These are phyloP conservation scores for Enoplosus armatus DNA, from an alignment of 2,797 vertebrate species.

Conservation along the genomic window DNA sequence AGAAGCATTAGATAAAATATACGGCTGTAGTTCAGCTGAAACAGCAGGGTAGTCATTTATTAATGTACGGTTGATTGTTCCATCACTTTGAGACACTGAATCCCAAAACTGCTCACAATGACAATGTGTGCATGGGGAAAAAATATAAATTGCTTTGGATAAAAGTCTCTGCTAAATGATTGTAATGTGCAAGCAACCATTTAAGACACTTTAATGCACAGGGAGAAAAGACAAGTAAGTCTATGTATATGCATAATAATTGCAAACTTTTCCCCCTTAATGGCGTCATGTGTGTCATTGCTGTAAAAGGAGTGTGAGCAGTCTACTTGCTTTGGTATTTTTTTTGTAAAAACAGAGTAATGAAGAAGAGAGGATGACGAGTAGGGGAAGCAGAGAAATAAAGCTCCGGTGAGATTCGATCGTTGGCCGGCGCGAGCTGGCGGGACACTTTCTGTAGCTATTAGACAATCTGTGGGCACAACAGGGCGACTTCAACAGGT, in stretches of 20 bases:
- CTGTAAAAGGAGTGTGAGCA: background rate
- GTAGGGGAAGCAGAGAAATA: constrained; percentile 1
- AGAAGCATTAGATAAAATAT: too few relatives aligned
- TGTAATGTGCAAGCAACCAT: background rate
- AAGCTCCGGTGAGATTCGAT: constrained; percentile 27
- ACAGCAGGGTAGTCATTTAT: too few relatives aligned
- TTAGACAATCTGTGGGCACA: constrained; percentile 32
- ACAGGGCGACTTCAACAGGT: constrained; percentile 48
- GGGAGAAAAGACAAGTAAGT: background rate
- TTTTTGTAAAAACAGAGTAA: background rate
- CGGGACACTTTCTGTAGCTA: constrained; percentile 26
- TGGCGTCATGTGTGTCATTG: background rate
- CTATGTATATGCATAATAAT: too few relatives aligned
- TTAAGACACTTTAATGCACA: background rate
- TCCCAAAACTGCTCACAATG: too few relatives aligned
- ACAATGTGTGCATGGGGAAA: background rate
- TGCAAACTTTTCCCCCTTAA: background rate
- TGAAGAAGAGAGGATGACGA: constrained; percentile 2
- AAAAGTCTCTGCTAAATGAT: background rate
- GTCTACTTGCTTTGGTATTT: background rate
- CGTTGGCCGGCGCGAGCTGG: constrained; percentile 18
- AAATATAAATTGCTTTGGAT: background rate
- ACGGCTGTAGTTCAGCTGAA: too few relatives aligned
- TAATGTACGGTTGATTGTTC: too few relatives aligned
- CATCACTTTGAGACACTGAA: too few relatives aligned